Evolutionary conservation across 2,888 invertebrate genomes (phyloP), one percentile per base, ranked within the genome.

Genomic region (Mythimna albipuncta): DNA sequence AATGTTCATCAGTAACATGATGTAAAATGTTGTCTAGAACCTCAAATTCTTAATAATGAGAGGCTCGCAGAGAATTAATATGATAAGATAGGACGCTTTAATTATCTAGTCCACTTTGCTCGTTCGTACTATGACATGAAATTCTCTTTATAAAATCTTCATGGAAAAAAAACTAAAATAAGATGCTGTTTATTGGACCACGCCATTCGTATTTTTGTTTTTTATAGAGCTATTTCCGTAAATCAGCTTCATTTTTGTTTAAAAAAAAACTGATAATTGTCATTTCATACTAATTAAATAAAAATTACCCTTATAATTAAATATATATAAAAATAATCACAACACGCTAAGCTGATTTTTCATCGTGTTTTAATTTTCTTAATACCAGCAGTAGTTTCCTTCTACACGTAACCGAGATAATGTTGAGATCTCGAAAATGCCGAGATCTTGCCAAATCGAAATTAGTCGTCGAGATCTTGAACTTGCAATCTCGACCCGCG

Each of bases 1-100:
- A 62, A 62, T 61, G 21, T 32, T 72, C 10, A 58, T 11, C 41
- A 38, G 10, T 72, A 21, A 5, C 16, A 47, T 47, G 6, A n/a
- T n/a, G 50, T 52, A n/a, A 52, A n/a, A 52, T 52, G 50, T 52
- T n/a, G 50, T 52, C 50, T n/a, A 52, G 19, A n/a, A 52, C 50
- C 19, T n/a, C 9, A n/a, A n/a, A n/a, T 52, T 52, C 7, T 52
- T 52, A 52, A 9, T n/a, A 52, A 52, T 52, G 9, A 52, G 19
- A 52, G 19, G 50, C 50, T 52, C n/a, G n/a, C 50, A 19, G 19
- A 19, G 5, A 50, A 19, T 50, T 50, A 50, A 50, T 50, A 50
- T 50, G 19, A 50, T 50, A 7, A n/a, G n/a, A 52, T 52, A 52
- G 50, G 50, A n/a, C 3, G 50, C 50, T n/a, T 19, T n/a, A 16